phyloP scores from a whole-genome alignment of 2,113 vertebrate species.

The Tylochromis polylepis region DNA sequence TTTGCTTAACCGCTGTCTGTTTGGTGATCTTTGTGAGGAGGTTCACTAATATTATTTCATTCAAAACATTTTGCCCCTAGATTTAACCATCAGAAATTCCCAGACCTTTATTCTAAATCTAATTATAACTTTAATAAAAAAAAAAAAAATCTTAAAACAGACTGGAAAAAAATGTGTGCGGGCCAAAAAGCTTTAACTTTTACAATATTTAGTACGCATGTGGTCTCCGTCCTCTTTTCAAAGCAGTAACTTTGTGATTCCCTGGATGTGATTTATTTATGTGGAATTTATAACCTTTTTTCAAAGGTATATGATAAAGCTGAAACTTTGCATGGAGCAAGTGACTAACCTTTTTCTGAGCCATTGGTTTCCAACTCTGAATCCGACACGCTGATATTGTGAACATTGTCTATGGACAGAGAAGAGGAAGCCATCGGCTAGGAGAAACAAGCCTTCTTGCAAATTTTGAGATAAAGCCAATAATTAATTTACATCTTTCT shows the following conservation, averaged over 20 bases:
- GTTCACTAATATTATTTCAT: not conserved
- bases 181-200: not conserved
- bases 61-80: not conserved
- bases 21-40: not conserved
- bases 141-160: not conserved
- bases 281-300: not conserved
- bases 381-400: conserved; percentile 84
- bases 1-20: not conserved
- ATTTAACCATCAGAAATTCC: not conserved
- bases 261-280: not conserved
- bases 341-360: conserved; percentile 79
- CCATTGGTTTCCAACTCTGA: conserved; percentile 82
- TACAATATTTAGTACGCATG: not conserved
- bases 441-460: not conserved
- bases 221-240: not conserved
- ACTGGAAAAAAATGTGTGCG: too few relatives aligned
- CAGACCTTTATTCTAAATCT: not conserved
- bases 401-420: conserved; percentile 76
- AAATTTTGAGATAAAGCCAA: not conserved
- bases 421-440: not conserved
- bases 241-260: not conserved
- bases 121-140: not conserved
- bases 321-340: not conserved
- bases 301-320: not conserved
- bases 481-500: not conserved